Evolutionary conservation across 2,797 vertebrate genomes (phyloP), one percentile per base, ranked within the genome.

Genomic region (Sphaeramia orbicularis): DNA sequence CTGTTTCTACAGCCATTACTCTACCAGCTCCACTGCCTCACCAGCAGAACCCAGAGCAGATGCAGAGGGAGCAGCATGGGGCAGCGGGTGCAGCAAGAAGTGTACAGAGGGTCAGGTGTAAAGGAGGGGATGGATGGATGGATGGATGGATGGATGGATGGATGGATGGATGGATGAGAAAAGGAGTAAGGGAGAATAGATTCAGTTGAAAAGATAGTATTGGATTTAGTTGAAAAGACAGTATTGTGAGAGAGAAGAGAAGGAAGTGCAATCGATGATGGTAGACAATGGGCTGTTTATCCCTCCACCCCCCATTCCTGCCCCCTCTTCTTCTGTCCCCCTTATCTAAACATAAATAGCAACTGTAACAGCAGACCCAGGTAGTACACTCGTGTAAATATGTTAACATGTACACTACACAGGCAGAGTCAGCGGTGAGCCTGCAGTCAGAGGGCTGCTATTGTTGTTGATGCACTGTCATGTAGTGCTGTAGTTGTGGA

Each of bases 1-100:
- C 73, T 36, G 64, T 78, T 87, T 81, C 90, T 81, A 76, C 78
- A 85, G 87, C 88, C 84, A 92, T 93, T 90, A 92, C 69, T 82
- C 61, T 24, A 41, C 67, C 84, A 19, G 48, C 72, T 70, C 59
- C 61, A n/a, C n/a, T 52, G 37, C 4, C 49, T 42, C 66, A 40
- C 40, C 21, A 1, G 55, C 71, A 21, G 55, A 81, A 60, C 56
- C 18, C 1, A 47, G 68, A 79, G 71, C 82, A 83, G 81, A 83
- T 80, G 75, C 52, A 30, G 71, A 60, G 77, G 73, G 84, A 74
- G 77, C 71, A 45, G 65, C 19, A 4, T 32, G 15, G 81, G 73
- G 71, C 55, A 71, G 51, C 5, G 55, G 74, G 71, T 24, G 65
- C 64, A 69, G 54, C 4, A 68, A 80, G 80, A 76, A 85, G 80